phyloP scores from a whole-genome alignment of 2,888 invertebrate species.

The Dynastes grantii region DNA sequence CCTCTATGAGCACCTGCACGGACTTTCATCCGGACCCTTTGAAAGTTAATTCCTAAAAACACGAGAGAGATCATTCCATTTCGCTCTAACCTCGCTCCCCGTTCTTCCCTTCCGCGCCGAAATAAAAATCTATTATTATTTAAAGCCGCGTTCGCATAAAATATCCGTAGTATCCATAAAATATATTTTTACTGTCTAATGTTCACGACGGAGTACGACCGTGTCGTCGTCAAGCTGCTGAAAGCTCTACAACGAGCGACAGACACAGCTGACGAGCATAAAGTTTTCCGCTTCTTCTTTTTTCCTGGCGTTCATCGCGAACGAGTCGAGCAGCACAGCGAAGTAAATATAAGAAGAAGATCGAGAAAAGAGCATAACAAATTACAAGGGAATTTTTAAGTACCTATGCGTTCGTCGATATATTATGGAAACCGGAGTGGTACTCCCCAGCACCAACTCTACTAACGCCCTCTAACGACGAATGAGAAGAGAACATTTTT shows the following conservation, averaged over 20 bases:
- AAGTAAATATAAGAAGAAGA: constrained; percentile 22
- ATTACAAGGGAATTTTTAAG: constrained; percentile 32
- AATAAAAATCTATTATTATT: constrained; percentile 34
- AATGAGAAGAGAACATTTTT: not conserved
- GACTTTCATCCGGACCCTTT: too few species aligned
- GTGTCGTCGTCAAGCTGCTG: not conserved
- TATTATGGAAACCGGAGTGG: too few species aligned
- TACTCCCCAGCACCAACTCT: not conserved
- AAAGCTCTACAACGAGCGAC: not conserved
- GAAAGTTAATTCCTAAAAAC: too few species aligned
- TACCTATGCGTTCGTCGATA: not conserved
- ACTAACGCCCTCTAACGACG: not conserved
- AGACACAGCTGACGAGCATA: constrained; percentile 16
- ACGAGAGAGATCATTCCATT: too few species aligned
- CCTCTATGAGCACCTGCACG: too few species aligned
- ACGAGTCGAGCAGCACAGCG: not conserved
- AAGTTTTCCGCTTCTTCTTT: not conserved
- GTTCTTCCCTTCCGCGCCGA: not conserved
- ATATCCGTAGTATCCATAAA: constrained; percentile 33
- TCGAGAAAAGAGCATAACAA: constrained; percentile 35
- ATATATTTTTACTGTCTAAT: constrained; percentile 35
- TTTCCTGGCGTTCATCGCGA: not conserved
- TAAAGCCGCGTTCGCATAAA: constrained; percentile 41
- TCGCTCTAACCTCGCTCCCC: not conserved
- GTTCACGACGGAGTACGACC: constrained; percentile 11